Evolutionary conservation across 2,113 vertebrate species (phyloP).

Genomic region (Dissostichus mawsoni): DNA sequence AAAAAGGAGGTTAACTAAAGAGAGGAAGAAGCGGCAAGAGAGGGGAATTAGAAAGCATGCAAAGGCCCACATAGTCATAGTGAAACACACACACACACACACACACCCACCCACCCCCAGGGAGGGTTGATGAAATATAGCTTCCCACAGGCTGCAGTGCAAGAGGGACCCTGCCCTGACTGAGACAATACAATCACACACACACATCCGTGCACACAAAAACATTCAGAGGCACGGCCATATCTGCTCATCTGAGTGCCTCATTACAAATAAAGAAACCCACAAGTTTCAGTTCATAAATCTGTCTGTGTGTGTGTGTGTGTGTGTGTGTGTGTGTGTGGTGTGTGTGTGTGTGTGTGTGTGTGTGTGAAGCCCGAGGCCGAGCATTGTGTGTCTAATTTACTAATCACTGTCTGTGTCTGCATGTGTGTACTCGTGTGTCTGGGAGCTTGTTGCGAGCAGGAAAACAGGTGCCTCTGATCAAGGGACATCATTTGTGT

Average conservation of each 20-base stretch:
- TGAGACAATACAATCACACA: conserved; percentile 31
- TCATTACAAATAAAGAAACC: not conserved
- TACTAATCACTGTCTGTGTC: conserved; percentile 8
- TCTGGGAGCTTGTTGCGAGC: not conserved
- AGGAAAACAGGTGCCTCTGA: conserved; percentile 62
- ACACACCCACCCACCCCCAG: conserved; percentile 27
- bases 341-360: not conserved
- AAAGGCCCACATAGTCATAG: not conserved
- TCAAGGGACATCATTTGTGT: conserved; percentile 59
- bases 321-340: not conserved
- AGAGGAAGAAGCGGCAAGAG: not conserved
- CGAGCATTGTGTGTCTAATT: not conserved
- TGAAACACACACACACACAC: conserved; percentile 23
- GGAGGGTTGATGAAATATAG: conserved; percentile 52
- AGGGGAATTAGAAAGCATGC: not conserved
- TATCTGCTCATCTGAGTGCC: conserved; percentile 4
- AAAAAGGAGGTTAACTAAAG: not conserved
- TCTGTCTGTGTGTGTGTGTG: no score
- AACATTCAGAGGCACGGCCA: not conserved
- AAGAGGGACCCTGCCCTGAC: conserved; percentile 30
- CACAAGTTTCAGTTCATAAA: conserved; percentile 14
- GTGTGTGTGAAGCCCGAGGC: not conserved
- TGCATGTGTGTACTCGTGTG: not conserved
- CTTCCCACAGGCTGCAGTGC: conserved; percentile 36
- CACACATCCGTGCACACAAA: not conserved